These are phyloP conservation scores for Serranus cabrilla DNA, from an alignment of 2,797 vertebrate species.

Conservation along the genomic window DNA sequence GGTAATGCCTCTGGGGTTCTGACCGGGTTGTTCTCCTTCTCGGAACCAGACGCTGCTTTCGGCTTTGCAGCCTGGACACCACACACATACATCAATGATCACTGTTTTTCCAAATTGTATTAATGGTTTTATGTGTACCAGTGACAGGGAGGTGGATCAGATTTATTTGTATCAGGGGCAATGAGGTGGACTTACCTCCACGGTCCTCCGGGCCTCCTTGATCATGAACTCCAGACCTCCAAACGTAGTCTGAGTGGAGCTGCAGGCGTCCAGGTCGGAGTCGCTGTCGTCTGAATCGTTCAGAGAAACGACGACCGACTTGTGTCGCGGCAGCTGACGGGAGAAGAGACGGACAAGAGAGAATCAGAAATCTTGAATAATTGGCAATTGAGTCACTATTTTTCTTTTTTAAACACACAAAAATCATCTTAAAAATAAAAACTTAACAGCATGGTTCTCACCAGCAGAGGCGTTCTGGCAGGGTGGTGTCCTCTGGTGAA, in stretches of 20 bases:
- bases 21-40: conserved; percentile 97
- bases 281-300: conserved; percentile 96
- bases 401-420: too few relatives aligned
- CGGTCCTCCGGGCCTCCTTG: conserved; percentile 96
- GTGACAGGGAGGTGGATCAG: too few relatives aligned
- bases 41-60: conserved; percentile 88
- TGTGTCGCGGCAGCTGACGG: conserved; percentile 94
- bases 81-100: too few relatives aligned
- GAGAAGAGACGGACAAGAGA: neutral
- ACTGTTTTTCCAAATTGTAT: too few relatives aligned
- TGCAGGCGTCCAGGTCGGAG: conserved; percentile 90
- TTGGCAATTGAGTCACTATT: too few relatives aligned
- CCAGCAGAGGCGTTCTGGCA: conserved; percentile 91
- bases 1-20: conserved; percentile 90
- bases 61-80: conserved; percentile 91
- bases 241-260: conserved; percentile 87
- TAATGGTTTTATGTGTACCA: too few relatives aligned
- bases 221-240: conserved; percentile 99
- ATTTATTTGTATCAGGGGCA: too few relatives aligned
- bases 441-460: conserved; percentile 67
- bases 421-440: too few relatives aligned
- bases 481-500: conserved; percentile 88
- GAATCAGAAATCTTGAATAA: too few relatives aligned
- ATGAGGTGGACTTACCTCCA: conserved; percentile 85
- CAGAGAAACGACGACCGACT: conserved; percentile 94